phyloP scores from a whole-genome alignment of 1,140 invertebrate genomes.

The Bombus sylvicola region DNA sequence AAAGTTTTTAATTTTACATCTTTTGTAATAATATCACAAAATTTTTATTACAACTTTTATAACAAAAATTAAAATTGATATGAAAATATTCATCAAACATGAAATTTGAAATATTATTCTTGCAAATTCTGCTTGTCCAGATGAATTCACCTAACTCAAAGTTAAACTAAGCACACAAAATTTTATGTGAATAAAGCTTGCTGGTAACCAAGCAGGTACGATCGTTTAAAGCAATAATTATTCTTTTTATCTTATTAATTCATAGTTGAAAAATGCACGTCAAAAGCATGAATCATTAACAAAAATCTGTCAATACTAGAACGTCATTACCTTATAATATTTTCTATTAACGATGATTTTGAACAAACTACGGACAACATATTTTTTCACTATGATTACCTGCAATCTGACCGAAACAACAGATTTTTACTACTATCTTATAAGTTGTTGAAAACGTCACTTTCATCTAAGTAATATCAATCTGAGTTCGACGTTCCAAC shows the following conservation, averaged over 20 bases:
- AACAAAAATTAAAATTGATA: too few relatives aligned
- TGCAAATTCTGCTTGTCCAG: neutral
- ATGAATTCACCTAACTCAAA: neutral
- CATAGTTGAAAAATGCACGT: neutral
- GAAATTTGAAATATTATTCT: too few relatives aligned
- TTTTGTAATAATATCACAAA: too few relatives aligned
- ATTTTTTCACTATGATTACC: neutral
- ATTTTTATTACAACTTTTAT: too few relatives aligned
- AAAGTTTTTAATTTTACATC: too few relatives aligned
- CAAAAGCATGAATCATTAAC: neutral
- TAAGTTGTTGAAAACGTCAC: neutral
- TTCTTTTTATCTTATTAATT: neutral
- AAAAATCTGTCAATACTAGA: neutral
- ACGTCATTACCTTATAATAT: neutral
- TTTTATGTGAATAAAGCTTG: neutral
- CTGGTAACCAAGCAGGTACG: neutral
- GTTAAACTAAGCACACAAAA: neutral
- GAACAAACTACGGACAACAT: neutral
- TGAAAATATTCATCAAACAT: too few relatives aligned
- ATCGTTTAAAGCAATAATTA: neutral
- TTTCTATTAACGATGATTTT: neutral
- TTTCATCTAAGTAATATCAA: neutral
- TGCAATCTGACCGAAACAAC: neutral
- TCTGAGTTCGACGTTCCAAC: neutral
- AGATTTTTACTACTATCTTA: neutral